Conservation (phyloP, 2,113 vertebrate genomes). For the Puffinus mauretanicus region DNA sequence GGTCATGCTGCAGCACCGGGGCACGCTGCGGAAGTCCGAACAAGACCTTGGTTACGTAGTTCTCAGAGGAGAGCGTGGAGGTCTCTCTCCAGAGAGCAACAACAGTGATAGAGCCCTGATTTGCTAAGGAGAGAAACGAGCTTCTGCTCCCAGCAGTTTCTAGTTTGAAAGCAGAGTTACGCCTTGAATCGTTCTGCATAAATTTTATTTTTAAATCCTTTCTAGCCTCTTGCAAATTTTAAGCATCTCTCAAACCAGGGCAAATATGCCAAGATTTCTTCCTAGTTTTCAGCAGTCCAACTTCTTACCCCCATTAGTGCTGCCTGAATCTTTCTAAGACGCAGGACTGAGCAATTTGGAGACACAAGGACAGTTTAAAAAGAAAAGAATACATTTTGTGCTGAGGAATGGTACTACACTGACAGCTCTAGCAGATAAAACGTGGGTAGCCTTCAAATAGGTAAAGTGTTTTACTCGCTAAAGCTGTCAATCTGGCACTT, state of each 20-base stretch:
- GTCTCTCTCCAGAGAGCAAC: not conserved
- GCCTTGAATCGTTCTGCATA: not conserved
- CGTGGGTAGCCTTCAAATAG: not conserved
- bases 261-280: not conserved
- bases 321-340: not conserved
- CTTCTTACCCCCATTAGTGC: not conserved
- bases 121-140: not conserved
- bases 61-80: not conserved
- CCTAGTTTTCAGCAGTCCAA: not conserved
- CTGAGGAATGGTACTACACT: not conserved
- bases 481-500: constrained; percentile 12
- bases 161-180: not conserved
- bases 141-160: not conserved
- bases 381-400: not conserved
- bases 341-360: not conserved
- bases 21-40: accelerated
- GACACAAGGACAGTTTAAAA: not conserved
- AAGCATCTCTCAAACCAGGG: not conserved
- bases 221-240: not conserved
- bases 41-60: not conserved
- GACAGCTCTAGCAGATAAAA: constrained; percentile 19
- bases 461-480: not conserved
- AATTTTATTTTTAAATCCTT: not conserved
- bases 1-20: not conserved
- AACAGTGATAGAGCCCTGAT: not conserved